Conservation (phyloP, 2,888 invertebrate genomes). For the Drosophila colorata region DNA sequence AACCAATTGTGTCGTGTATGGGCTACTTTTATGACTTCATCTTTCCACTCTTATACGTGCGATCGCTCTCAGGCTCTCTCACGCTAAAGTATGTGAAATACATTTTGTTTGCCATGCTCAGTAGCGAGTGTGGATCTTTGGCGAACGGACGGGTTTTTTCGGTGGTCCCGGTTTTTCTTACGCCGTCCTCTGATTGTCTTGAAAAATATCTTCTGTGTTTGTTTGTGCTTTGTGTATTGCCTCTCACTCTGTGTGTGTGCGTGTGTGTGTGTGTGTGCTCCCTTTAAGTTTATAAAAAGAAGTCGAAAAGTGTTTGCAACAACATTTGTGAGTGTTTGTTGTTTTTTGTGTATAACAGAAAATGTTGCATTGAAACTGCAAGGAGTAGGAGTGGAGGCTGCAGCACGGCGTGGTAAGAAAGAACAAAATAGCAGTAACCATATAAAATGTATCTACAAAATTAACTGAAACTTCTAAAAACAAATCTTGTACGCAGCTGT, state of each 20-base stretch:
- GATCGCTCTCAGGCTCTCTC: constrained; percentile 26
- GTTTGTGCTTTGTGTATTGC: constrained; percentile 24
- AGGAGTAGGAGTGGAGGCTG: constrained; percentile 23
- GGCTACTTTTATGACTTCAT: constrained; percentile 26
- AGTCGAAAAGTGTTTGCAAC: constrained; percentile 67
- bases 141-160: constrained; percentile 58
- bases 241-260: constrained; percentile 4
- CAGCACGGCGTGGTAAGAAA: constrained; percentile 39
- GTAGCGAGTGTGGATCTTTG: constrained; percentile 63
- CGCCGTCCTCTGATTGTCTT: constrained; percentile 60
- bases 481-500: constrained; percentile 45
- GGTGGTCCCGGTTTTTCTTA: constrained; percentile 52
- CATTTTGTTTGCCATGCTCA: constrained; percentile 26
- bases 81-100: constrained; percentile 5
- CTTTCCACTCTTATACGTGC: constrained; percentile 25
- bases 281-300: constrained; percentile 75
- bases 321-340: constrained; percentile 53
- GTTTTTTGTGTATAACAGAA: constrained; percentile 74
- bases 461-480: constrained; percentile 15
- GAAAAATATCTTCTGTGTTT: constrained; percentile 61
- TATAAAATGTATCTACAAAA: background rate
- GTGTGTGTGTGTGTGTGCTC: constrained; percentile 44
- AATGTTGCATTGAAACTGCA: constrained; percentile 49
- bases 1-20: constrained; percentile 10
- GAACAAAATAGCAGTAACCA: constrained; percentile 1